A percentile compares a stretch with the other conserved stretches of the same genome.
These are phyloP conservation scores for Neodiprion virginianus DNA, from an alignment of 1,140 invertebrate species.

Conservation along the genomic window DNA sequence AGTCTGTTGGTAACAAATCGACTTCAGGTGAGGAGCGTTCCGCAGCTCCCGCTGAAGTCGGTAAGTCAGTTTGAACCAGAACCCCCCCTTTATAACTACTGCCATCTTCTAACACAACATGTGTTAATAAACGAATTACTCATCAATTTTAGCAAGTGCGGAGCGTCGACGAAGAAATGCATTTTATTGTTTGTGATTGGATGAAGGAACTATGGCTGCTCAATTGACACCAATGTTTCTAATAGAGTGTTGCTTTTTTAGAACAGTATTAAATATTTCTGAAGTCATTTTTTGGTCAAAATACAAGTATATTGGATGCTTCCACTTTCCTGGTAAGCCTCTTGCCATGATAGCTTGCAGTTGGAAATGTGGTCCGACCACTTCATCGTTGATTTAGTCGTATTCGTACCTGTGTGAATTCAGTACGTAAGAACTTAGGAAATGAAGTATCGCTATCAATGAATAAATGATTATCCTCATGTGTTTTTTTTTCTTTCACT, in stretches of 20 bases:
- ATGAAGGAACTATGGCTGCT: slow-evolving; percentile 29
- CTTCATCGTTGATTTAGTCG: slow-evolving; percentile 41
- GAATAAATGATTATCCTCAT: not conserved
- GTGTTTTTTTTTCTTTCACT: slow-evolving; percentile 24
- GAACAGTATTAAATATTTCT: slow-evolving; percentile 38
- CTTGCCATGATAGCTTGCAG: slow-evolving; percentile 46
- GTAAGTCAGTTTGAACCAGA: too few species aligned
- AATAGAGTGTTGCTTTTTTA: slow-evolving; percentile 37
- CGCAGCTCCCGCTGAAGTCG: too few species aligned
- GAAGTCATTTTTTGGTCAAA: slow-evolving; percentile 49
- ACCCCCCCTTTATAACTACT: slow-evolving; percentile 13
- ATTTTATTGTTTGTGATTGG: slow-evolving; percentile 31
- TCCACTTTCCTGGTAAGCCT: slow-evolving; percentile 48
- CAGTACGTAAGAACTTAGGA: slow-evolving; percentile 8
- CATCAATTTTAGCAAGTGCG: slow-evolving; percentile 41
- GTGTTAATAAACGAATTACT: slow-evolving; percentile 42
- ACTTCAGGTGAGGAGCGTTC: too few species aligned
- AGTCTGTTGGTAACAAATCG: too few species aligned
- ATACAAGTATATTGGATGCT: slow-evolving; percentile 47
- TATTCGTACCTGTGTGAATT: slow-evolving; percentile 42
- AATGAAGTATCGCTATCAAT: slow-evolving; percentile 4
- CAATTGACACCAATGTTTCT: slow-evolving; percentile 36
- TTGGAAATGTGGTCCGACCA: slow-evolving; percentile 46
- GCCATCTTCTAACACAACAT: slow-evolving; percentile 25
- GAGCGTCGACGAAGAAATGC: slow-evolving; percentile 37